Percentiles rank a stretch among this genome's conserved stretches.
These are phyloP conservation scores for Sander vitreus DNA, from an alignment of 2,113 vertebrate genomes.

Conservation along the genomic window DNA sequence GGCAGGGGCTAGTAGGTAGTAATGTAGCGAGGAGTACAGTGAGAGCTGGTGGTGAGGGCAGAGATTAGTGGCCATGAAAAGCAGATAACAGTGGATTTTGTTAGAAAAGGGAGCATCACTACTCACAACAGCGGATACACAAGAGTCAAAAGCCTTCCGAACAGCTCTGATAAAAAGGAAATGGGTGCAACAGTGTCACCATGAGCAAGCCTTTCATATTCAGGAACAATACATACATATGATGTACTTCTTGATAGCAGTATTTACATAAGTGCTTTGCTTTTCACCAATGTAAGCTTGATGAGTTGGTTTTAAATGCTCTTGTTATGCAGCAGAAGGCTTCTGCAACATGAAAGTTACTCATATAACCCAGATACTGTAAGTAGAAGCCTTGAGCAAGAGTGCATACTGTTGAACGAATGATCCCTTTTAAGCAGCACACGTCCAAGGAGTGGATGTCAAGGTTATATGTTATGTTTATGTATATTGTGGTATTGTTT, in stretches of 20 bases:
- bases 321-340: neutral
- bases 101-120: conserved; percentile 31
- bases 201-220: neutral
- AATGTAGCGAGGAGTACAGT: conserved; percentile 18
- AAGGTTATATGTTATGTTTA: neutral
- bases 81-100: conserved; percentile 59
- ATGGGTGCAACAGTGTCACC: neutral
- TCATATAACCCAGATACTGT: neutral
- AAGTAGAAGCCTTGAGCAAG: neutral
- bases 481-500: too few relatives aligned
- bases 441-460: conserved; percentile 31
- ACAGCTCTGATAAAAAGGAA: conserved; percentile 23
- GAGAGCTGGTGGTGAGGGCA: conserved; percentile 14
- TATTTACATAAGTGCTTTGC: neutral
- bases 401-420: neutral
- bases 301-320: neutral
- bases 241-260: neutral
- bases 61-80: conserved; percentile 46
- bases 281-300: neutral
- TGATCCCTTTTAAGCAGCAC: neutral
- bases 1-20: conserved; percentile 24
- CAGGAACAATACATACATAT: neutral
- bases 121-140: conserved; percentile 40
- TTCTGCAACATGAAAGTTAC: neutral
- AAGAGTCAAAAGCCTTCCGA: conserved; percentile 17